phyloP scores from a whole-genome alignment of 2,888 invertebrate species.

The Fragum whitleyi region DNA sequence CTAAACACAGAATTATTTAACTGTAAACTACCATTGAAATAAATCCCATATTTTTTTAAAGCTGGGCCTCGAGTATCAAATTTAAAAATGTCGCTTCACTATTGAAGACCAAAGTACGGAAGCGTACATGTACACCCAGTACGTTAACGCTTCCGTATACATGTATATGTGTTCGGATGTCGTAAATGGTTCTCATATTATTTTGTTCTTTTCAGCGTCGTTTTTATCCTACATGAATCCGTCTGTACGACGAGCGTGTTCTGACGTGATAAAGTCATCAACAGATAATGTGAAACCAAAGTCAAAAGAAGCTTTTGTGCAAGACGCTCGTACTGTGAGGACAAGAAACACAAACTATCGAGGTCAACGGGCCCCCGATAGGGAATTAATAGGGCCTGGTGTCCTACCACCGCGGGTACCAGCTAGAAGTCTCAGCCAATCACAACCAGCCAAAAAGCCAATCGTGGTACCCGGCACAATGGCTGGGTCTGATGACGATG shows the following conservation, averaged over 20 bases:
- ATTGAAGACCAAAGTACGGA: too few species aligned
- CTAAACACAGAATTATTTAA: too few species aligned
- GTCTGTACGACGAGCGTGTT: slow-evolving; percentile 60
- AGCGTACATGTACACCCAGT: too few species aligned
- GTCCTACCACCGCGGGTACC: slow-evolving; percentile 42
- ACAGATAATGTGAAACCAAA: slow-evolving; percentile 14
- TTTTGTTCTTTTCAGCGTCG: too few species aligned
- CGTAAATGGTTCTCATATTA: too few species aligned
- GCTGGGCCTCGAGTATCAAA: too few species aligned
- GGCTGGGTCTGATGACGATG: slow-evolving; percentile 53
- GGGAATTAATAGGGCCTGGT: not conserved
- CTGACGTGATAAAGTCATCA: slow-evolving; percentile 53
- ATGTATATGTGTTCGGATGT: too few species aligned
- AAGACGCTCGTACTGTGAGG: slow-evolving; percentile 17
- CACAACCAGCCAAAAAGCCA: slow-evolving; percentile 1
- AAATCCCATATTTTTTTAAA: too few species aligned
- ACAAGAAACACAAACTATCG: slow-evolving; percentile 61
- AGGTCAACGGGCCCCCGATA: slow-evolving; percentile 37
- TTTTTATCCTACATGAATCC: slow-evolving; percentile 60
- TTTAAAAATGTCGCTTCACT: too few species aligned
- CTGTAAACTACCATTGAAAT: too few species aligned
- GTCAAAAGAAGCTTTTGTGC: slow-evolving; percentile 53
- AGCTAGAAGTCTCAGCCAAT: slow-evolving; percentile 31
- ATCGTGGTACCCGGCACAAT: slow-evolving; percentile 55
- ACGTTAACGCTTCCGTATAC: too few species aligned